Evolutionary conservation across 2,113 vertebrate species (phyloP).

Genomic region (Paratilapia polleni): DNA sequence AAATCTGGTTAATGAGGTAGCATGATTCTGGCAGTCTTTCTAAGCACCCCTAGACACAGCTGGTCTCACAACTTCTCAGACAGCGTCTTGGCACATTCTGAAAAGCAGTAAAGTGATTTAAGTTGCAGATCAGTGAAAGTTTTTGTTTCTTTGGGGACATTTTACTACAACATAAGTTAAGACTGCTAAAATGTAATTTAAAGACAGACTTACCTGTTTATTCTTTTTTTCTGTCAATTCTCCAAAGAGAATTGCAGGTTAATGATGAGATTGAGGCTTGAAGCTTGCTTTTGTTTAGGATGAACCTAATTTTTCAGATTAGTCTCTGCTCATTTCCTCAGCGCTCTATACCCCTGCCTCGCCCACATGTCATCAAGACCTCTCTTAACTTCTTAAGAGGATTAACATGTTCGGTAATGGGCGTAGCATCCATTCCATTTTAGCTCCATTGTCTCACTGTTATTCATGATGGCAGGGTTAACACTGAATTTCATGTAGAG

Average conservation of each 20-base stretch:
- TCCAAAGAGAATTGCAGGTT: conserved; percentile 45
- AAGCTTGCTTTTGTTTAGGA: conserved; percentile 38
- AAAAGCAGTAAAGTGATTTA: neutral
- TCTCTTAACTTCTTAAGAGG: conserved; percentile 70
- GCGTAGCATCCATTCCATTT: conserved; percentile 52
- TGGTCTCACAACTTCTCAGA: conserved; percentile 17
- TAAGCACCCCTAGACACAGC: conserved; percentile 29
- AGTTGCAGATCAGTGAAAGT: conserved; percentile 5
- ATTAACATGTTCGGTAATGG: conserved; percentile 68
- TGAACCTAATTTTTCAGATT: conserved; percentile 39
- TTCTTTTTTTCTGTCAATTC: neutral
- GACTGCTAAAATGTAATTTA: neutral
- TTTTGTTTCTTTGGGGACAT: neutral
- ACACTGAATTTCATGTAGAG: conserved; percentile 52
- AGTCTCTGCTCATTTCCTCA: conserved; percentile 14
- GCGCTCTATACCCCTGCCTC: conserved; percentile 17
- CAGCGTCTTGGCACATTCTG: neutral
- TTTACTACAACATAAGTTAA: neutral
- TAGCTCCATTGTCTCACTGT: conserved; percentile 54
- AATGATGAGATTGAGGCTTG: conserved; percentile 32
- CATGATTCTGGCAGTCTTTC: conserved; percentile 43
- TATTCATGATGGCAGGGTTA: conserved; percentile 46
- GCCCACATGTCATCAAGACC: conserved; percentile 61
- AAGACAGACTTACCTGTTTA: neutral
- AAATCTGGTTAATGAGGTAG: conserved; percentile 50